Evolutionary conservation across 1,140 invertebrate genomes (phyloP).

Genomic region (Lineus longissimus): DNA sequence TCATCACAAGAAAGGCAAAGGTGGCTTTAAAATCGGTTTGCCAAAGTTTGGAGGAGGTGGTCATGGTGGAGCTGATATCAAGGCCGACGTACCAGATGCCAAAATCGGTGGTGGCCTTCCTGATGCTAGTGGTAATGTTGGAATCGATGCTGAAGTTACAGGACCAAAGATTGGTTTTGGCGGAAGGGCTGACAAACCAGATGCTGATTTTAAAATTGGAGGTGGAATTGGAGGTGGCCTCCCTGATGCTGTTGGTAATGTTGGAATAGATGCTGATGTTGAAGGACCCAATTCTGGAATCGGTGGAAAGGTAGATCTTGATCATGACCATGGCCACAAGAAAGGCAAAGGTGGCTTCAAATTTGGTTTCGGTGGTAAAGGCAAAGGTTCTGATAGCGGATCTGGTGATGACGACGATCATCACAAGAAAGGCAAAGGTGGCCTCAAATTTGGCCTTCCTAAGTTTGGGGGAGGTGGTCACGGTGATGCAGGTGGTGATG

Average conservation of each 20-base stretch:
- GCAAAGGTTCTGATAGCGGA: too few relatives aligned
- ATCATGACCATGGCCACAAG: not conserved
- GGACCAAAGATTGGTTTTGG: too few relatives aligned
- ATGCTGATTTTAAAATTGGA: not conserved
- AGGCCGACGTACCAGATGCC: too few relatives aligned
- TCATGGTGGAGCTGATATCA: not conserved
- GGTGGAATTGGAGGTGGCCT: not conserved
- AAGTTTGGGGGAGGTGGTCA: not conserved
- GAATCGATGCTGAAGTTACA: too few relatives aligned
- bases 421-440: too few relatives aligned
- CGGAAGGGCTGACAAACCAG: not conserved
- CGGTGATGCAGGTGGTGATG: not conserved
- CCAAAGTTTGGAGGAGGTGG: not conserved
- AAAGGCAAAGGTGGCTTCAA: conserved; percentile 1
- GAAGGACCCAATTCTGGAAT: not conserved
- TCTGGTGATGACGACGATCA: not conserved
- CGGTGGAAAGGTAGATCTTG: not conserved
- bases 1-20: not conserved
- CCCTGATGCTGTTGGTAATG: not conserved
- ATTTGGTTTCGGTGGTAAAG: not conserved
- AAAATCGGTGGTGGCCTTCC: not conserved
- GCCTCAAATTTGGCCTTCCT: too few relatives aligned
- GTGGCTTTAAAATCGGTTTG: not conserved
- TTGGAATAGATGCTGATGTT: not conserved
- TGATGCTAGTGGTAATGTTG: too few relatives aligned